Evolutionary conservation across 2,888 invertebrate genomes (phyloP), one percentile per base, ranked within the genome.

Genomic region (Iphiclides podalirius): DNA sequence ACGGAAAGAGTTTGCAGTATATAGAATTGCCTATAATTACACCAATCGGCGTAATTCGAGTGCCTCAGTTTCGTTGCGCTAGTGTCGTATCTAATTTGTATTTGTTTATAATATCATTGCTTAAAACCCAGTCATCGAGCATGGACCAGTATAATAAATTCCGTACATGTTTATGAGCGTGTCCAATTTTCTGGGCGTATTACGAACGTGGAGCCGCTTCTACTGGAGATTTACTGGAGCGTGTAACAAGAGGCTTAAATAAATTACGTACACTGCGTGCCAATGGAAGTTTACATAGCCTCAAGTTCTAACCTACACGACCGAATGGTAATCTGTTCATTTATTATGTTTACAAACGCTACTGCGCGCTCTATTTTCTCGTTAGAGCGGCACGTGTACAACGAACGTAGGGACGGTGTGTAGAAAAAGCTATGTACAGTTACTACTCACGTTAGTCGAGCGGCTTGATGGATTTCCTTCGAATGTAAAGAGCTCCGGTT

Each of bases 221-320:
- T 50, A 43, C 45, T 45, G 41, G 45, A 56, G 49, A 52, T 49
- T 49, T 56, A 50, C 45, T 47, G 50, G 41, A 50, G 47, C 52
- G 44, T 49, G 45, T 52, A 52, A 51, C 47, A 47, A 38, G 45
- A 54, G 45, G 45, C 47, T 46, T 52, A 43, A 53, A 50, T 56
- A 52, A 56, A 52, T 40, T 52, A 52, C 45, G 36, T 36, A 28
- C 28, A 35, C 39, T 33, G 50, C 23, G 33, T 41, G 40, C 45
- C 50, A 45, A 45, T 40, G 40, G 11, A 36, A 11, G 20, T 36
- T 50, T 45, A 45, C 35, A 36, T 40, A 45, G 40, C 44, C 43
- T 35, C 39, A 39, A 50, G 16, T 39, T 13, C 28, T 40, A 35
- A 40, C 16, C 13, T 43, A 34, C 23, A 37, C 9, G 31, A 44